A percentile compares a stretch with the other conserved stretches of the same genome.
Conservation (phyloP, 2,888 invertebrate species). For the Odontomyia ornata region DNA sequence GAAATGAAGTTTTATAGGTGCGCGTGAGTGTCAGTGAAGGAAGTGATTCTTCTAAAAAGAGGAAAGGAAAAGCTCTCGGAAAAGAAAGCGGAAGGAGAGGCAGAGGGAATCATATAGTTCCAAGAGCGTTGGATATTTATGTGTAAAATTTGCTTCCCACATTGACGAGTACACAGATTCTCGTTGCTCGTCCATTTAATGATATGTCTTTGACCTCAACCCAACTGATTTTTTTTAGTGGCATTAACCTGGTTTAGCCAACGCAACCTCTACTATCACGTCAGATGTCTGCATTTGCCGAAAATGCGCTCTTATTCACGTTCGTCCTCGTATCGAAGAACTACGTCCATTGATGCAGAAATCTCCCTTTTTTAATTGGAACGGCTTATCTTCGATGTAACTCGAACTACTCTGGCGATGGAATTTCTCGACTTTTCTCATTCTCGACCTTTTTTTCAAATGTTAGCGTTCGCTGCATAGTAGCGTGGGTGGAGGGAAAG, state of each 20-base stretch:
- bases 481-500: neutral
- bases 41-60: too few species aligned
- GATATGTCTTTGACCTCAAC: too few species aligned
- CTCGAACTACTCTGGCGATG: neutral
- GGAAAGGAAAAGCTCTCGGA: too few species aligned
- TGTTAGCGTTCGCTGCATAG: neutral
- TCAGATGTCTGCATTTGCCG: neutral
- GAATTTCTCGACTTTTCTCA: constrained; percentile 18
- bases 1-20: too few species aligned
- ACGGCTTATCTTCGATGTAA: neutral
- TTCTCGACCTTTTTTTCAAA: neutral
- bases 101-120: too few species aligned
- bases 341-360: constrained; percentile 36
- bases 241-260: too few species aligned
- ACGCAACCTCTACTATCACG: neutral
- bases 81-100: too few species aligned
- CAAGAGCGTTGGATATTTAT: too few species aligned
- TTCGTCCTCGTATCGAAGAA: constrained; percentile 25
- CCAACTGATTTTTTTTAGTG: neutral
- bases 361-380: constrained; percentile 39
- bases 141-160: too few species aligned
- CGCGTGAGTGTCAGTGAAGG: too few species aligned
- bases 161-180: too few species aligned
- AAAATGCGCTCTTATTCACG: constrained; percentile 54
- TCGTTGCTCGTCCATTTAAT: too few species aligned